Conservation (phyloP, 2,888 invertebrate genomes). For the Laspeyria flexula region DNA sequence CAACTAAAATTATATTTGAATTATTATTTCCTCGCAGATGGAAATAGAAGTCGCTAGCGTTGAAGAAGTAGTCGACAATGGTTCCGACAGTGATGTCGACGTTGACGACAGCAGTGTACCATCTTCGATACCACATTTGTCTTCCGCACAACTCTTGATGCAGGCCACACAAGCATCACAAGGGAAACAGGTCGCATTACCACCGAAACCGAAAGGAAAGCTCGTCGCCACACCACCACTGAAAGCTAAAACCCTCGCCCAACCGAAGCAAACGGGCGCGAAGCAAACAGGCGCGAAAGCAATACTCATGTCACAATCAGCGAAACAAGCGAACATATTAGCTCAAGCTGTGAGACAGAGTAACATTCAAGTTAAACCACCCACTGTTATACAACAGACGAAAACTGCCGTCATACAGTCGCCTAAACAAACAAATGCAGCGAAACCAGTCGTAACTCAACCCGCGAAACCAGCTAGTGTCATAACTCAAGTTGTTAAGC, state of each 20-base stretch:
- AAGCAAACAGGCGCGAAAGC: conserved; percentile 51
- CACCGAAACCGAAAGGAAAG: conserved; percentile 54
- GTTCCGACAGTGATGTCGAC: conserved; percentile 79
- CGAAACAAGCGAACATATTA: conserved; percentile 61
- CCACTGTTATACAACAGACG: conserved; percentile 24
- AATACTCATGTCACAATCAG: conserved; percentile 61
- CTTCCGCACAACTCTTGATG: conserved; percentile 76
- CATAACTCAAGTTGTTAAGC: conserved; percentile 16
- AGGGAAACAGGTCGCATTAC: conserved; percentile 40
- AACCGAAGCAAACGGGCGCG: conserved; percentile 32
- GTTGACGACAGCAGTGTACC: conserved; percentile 68
- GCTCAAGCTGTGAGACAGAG: conserved; percentile 59
- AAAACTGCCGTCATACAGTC: conserved; percentile 9
- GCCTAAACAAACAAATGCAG: conserved; percentile 26
- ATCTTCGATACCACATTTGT: conserved; percentile 56
- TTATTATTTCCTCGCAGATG: conserved; percentile 53
- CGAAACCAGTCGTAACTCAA: conserved; percentile 6
- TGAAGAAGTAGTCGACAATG: conserved; percentile 66
- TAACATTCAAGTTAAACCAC: conserved; percentile 43
- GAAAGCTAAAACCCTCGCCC: conserved; percentile 48
- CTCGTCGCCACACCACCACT: conserved; percentile 51
- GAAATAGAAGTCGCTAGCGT: conserved; percentile 62
- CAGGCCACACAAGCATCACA: conserved; percentile 64
- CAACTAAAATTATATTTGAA: too few relatives aligned
- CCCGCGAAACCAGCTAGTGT: conserved; percentile 29